A percentile compares a stretch with the other conserved stretches of the same genome.
Conservation (phyloP, 2,888 invertebrate species). For the Neoascia interrupta region DNA sequence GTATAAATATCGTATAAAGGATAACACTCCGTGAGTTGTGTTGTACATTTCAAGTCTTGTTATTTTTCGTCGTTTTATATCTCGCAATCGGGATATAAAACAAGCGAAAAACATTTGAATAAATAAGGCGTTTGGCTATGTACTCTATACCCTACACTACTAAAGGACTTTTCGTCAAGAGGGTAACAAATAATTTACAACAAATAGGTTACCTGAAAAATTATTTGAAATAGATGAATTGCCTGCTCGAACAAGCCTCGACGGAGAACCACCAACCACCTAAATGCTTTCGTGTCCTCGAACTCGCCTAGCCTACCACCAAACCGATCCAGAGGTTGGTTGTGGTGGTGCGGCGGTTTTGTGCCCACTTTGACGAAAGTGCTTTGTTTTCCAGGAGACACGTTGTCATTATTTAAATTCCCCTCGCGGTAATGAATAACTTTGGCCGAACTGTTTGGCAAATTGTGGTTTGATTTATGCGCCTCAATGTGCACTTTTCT, state of each 20-base stretch:
- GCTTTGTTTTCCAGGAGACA: slow-evolving; percentile 60
- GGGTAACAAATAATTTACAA: slow-evolving; percentile 64
- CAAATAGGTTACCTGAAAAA: slow-evolving; percentile 61
- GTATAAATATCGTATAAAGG: slow-evolving; percentile 61
- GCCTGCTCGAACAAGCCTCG: slow-evolving; percentile 41
- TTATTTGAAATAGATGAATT: slow-evolving; percentile 67
- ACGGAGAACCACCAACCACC: background rate
- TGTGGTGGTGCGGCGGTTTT: background rate
- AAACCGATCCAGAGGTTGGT: background rate
- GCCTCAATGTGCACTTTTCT: slow-evolving; percentile 45
- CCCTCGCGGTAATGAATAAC: slow-evolving; percentile 67
- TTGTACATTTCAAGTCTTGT: slow-evolving; percentile 43
- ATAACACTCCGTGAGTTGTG: slow-evolving; percentile 58
- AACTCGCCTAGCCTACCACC: slow-evolving; percentile 8
- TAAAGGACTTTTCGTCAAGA: slow-evolving; percentile 47
- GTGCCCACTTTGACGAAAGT: slow-evolving; percentile 54
- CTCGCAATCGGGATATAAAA: slow-evolving; percentile 37
- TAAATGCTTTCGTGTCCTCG: slow-evolving; percentile 48
- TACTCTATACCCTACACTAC: too few species aligned
- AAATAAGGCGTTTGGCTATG: slow-evolving; percentile 62
- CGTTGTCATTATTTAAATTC: slow-evolving; percentile 66
- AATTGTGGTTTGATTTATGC: slow-evolving; percentile 67
- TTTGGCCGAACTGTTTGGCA: slow-evolving; percentile 72
- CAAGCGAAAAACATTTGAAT: slow-evolving; percentile 59
- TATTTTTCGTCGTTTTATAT: slow-evolving; percentile 40